phyloP scores from a whole-genome alignment of 2,797 vertebrate genomes.

The Huso huso region DNA sequence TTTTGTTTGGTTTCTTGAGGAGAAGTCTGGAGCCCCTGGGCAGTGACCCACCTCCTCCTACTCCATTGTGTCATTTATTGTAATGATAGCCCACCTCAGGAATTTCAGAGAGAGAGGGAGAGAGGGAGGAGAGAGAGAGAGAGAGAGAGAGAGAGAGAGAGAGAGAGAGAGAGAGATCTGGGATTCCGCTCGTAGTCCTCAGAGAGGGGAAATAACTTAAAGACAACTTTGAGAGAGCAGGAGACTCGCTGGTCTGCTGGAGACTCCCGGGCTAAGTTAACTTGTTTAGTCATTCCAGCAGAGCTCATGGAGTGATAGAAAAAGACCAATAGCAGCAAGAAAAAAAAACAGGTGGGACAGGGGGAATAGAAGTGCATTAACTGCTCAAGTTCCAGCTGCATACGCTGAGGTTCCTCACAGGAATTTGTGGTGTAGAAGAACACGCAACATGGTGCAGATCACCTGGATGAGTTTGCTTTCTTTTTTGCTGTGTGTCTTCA shows the following conservation, averaged over 20 bases:
- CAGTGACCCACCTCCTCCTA: constrained; percentile 41
- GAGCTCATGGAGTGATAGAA: constrained; percentile 18
- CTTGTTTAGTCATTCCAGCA: neutral
- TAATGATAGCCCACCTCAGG: constrained; percentile 52
- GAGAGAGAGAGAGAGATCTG: constrained; percentile 36
- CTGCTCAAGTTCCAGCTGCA: too few species aligned
- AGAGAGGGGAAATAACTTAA: constrained; percentile 3
- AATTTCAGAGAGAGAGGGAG: constrained; percentile 43
- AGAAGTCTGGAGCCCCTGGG: constrained; percentile 35
- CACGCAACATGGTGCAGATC: constrained; percentile 53
- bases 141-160: constrained; percentile 32
- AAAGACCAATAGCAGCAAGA: constrained; percentile 33
- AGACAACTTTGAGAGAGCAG: constrained; percentile 6
- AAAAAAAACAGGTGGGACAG: constrained; percentile 17
- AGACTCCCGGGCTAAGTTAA: neutral
- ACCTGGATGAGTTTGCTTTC: constrained; percentile 43
- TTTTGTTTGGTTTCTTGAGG: constrained; percentile 40
- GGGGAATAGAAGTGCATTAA: neutral
- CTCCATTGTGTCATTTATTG: constrained; percentile 48
- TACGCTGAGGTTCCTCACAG: too few species aligned
- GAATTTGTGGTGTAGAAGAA: constrained; percentile 9
- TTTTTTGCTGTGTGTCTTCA: constrained; percentile 44
- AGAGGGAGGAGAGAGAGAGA: constrained; percentile 37
- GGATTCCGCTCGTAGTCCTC: constrained; percentile 26
- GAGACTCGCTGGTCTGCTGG: constrained; percentile 2